Conservation (phyloP, 2,888 invertebrate genomes). For the Calameuta pallipes region DNA sequence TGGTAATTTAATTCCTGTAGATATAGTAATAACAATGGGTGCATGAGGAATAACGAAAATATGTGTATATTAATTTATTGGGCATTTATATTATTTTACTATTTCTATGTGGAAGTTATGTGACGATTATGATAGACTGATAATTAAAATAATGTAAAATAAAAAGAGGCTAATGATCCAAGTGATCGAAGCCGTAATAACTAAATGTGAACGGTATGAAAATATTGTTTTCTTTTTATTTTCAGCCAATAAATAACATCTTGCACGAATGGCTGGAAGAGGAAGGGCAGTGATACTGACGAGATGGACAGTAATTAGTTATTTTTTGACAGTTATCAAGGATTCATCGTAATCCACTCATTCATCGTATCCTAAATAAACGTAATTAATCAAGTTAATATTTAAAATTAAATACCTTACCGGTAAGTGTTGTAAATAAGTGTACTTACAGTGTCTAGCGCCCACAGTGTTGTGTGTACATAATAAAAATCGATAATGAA, state of each 20-base stretch:
- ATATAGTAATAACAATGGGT: neutral
- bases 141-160: neutral
- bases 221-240: slow-evolving; percentile 15
- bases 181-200: too few species aligned
- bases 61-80: neutral
- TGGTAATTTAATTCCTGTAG: slow-evolving; percentile 23
- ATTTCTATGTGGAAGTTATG: neutral
- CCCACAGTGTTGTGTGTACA: slow-evolving; percentile 61
- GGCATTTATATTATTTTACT: neutral
- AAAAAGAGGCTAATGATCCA: too few species aligned
- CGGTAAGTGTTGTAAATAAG: slow-evolving; percentile 66
- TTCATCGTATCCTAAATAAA: slow-evolving; percentile 13
- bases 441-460: slow-evolving; percentile 66
- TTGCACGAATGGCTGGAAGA: slow-evolving; percentile 59
- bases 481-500: slow-evolving; percentile 31
- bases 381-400: slow-evolving; percentile 29
- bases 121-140: neutral
- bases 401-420: slow-evolving; percentile 47
- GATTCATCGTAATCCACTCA: slow-evolving; percentile 16
- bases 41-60: neutral
- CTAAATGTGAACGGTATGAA: neutral
- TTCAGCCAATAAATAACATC: slow-evolving; percentile 56
- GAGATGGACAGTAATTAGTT: slow-evolving; percentile 27
- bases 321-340: slow-evolving; percentile 30
- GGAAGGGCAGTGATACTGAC: slow-evolving; percentile 40